Base-by-base conservation (phyloP, 2,113 vertebrate species). In the Sterrhoptilus dennistouni region DNA sequence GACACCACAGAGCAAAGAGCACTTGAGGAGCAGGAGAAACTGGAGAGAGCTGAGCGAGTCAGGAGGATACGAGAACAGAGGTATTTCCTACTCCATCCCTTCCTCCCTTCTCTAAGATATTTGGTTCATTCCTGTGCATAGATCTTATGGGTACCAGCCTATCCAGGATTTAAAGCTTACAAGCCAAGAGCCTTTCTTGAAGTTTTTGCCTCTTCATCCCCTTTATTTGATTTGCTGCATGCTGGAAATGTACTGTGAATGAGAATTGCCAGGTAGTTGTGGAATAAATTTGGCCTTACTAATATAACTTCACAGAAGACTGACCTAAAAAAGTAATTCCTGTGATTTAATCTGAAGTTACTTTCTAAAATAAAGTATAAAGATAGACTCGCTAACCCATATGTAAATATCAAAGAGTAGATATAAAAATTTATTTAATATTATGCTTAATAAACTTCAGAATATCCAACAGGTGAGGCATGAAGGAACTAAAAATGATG, bases 1-100 rank as follows among this genome's bases (percentile, higher is more conserved):
- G 99, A 99, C 96, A 99, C 98, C 8, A 91, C 93, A 5, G 99
- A 99, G 81, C 99, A 99, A 94, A 98, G 94, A 10, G 98, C 98
- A 9, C 97, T 97, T 57, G 99, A 99, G 96, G 99, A 99, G 45
- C 98, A 99, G 97, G 98, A 99, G 92, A 99, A 98, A 96, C 98
- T 95, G 90, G 99, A 99, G 92, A 97, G 99, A 93, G 98, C 98
- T 12, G 99, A 99, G 89, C 96, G 99, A 65, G 99, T 99, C 12
- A 96, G 97, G 36, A 98, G 95, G 91, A 98, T 99, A 79, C 97
- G 99, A 68, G 98, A 99, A 92, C 98, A 99, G 97, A 99, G 99
- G 99, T 99, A 96, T 63, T 82, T 54, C 85, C 36, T 65, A 1
- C 60, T 83, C 18, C 45, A 22, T 66, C 27, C n/a, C 21, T 79